Conservation (phyloP, 1,140 invertebrate species). For the Thaumatotibia leucotreta region DNA sequence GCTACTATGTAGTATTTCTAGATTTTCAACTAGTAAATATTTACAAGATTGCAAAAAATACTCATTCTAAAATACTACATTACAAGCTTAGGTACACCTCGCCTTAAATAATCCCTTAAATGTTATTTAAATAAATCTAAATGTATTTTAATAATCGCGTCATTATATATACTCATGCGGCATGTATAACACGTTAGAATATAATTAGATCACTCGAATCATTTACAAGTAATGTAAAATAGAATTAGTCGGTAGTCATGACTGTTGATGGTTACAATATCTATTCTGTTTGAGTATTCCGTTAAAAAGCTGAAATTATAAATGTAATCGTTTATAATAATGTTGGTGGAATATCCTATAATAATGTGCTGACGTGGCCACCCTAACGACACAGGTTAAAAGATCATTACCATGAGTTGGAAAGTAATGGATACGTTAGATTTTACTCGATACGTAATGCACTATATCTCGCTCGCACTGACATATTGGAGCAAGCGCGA, state of each 20-base stretch:
- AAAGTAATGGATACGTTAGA: too few relatives aligned
- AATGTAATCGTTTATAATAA: not conserved
- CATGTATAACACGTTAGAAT: not conserved
- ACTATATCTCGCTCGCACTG: too few relatives aligned
- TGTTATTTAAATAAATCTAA: not conserved
- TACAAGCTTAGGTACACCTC: not conserved
- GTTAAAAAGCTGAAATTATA: too few relatives aligned
- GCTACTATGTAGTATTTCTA: not conserved
- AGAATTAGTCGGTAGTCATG: slow-evolving; percentile 17
- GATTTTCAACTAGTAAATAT: too few relatives aligned
- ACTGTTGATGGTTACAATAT: slow-evolving; percentile 21
- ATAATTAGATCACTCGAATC: not conserved
- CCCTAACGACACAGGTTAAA: not conserved
- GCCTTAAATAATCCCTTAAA: not conserved
- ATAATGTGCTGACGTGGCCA: not conserved
- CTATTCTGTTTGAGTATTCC: slow-evolving; percentile 19
- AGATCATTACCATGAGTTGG: too few relatives aligned
- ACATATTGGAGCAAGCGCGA: too few relatives aligned
- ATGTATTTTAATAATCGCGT: not conserved
- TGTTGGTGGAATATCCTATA: not conserved
- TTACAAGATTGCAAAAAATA: too few relatives aligned
- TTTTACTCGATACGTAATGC: too few relatives aligned
- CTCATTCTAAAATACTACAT: too few relatives aligned
- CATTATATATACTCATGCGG: slow-evolving; percentile 30
- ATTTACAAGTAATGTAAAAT: slow-evolving; percentile 15